phyloP scores from a whole-genome alignment of 2,113 vertebrate species.

The Channa maculata region DNA sequence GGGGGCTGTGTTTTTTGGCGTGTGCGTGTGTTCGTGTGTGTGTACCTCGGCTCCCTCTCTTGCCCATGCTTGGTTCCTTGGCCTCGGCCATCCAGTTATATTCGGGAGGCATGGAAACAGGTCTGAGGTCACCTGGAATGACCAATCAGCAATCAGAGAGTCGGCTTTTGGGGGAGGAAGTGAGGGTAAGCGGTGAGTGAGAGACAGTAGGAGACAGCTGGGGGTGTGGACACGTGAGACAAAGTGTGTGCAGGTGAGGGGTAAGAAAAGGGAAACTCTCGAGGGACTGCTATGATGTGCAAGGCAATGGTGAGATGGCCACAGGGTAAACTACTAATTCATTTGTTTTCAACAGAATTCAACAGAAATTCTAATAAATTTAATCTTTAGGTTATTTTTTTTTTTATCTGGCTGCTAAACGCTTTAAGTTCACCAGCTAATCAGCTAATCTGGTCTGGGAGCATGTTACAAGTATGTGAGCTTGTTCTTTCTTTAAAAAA shows the following conservation, averaged over 20 bases:
- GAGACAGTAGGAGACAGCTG: constrained; percentile 63
- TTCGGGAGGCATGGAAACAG: constrained; percentile 87
- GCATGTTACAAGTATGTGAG: no score
- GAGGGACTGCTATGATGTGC: constrained; percentile 4
- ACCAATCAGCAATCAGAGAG: constrained; percentile 79
- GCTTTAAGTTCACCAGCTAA: background rate
- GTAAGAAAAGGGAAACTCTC: constrained; percentile 11
- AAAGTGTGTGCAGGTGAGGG: constrained; percentile 59
- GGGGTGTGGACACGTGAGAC: constrained; percentile 55
- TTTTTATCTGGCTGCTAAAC: background rate
- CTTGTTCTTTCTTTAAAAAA: no score
- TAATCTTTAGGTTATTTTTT: no score
- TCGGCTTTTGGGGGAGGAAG: constrained; percentile 25
- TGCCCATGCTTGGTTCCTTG: constrained; percentile 88
- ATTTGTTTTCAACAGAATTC: background rate
- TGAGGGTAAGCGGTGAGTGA: constrained; percentile 41
- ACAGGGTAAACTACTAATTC: background rate
- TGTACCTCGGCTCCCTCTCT: constrained; percentile 90
- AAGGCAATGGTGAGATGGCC: constrained; percentile 3
- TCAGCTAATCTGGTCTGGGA: background rate
- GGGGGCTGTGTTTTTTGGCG: constrained; percentile 16
- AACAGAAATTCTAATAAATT: background rate
- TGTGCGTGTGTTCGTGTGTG: constrained; percentile 57
- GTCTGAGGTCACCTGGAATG: constrained; percentile 90
- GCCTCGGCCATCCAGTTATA: constrained; percentile 88